Evolutionary conservation across 2,888 invertebrate genomes (phyloP), one percentile per base, ranked within the genome.

Genomic region (Clostera curtula): DNA sequence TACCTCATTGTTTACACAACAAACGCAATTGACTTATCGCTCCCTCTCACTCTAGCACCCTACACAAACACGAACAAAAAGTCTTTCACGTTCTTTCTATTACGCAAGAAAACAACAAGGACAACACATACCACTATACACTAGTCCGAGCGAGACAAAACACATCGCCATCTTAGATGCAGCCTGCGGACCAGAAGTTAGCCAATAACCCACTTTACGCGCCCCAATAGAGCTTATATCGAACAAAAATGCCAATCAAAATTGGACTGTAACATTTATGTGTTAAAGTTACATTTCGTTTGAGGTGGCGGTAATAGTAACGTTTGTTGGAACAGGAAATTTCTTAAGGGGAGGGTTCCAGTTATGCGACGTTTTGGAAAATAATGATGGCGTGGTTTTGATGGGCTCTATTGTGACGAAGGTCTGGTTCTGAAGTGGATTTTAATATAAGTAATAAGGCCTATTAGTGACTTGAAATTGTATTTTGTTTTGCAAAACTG

Each of bases 111-210:
- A 68, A 61, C 50, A 65, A 67, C 45, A 50, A 59, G 56, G 74
- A 74, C 42, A 44, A 46, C 49, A 36, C 36, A 47, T 54, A 59
- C 33, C 29, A 6, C 26, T 25, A n/a, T 25, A 28, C 37, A 40
- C 35, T 22, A 37, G 34, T 26, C 63, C 32, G 60, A 68, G 48
- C 51, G 63, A 57, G 75, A 74, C 31, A 48, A 56, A 42, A 53
- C 34, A 48, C 61, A 60, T 64, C 77, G 79, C 79, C 80, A 80
- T 79, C 80, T 79, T 80, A 77, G 79, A 77, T 80, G 80, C 79
- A 79, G 66, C 63, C 67, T 61, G 58, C 69, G 77, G 79, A 80
- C 80, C 80, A 70, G 68, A 76, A 77, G 73, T 79, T 77, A 73
- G 76, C 79, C 79, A 75, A 77, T 77, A 76, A 77, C 71, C 61